A percentile compares a stretch with the other conserved stretches of the same genome.
Evolutionary conservation across 2,113 vertebrate genomes (phyloP).

Genomic region (Eonycteris spelaea): DNA sequence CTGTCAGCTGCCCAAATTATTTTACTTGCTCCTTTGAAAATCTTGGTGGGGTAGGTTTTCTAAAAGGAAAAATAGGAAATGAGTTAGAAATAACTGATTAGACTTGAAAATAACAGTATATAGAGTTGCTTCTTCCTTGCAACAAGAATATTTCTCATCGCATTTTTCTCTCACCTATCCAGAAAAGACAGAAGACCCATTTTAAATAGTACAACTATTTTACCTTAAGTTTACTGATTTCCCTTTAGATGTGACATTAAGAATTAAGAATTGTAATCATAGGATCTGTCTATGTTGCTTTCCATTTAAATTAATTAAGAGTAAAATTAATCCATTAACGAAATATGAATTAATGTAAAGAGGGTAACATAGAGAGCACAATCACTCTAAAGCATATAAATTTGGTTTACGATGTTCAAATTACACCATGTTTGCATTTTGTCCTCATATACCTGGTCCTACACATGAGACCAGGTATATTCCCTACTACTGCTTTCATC

Average conservation of each 20-base stretch:
- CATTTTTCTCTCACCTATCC: neutral
- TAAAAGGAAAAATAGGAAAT: slow-evolving; percentile 71
- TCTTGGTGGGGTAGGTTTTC: slow-evolving; percentile 64
- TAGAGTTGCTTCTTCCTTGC: neutral
- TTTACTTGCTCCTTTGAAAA: slow-evolving; percentile 62
- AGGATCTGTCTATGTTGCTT: neutral
- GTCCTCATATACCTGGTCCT: neutral
- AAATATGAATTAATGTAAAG: neutral
- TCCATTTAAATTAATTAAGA: slow-evolving; percentile 14
- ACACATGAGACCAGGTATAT: neutral
- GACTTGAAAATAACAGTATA: slow-evolving; percentile 60
- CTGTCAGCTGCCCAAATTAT: slow-evolving; percentile 70
- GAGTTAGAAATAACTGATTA: slow-evolving; percentile 74
- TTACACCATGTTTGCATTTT: neutral
- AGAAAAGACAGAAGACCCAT: neutral
- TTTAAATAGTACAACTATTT: slow-evolving; percentile 25
- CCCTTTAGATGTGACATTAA: neutral
- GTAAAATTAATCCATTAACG: neutral
- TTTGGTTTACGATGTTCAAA: neutral
- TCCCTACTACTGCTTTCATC: neutral
- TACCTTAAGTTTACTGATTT: neutral
- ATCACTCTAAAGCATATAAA: neutral
- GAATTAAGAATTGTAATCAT: neutral
- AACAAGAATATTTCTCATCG: slow-evolving; percentile 14
- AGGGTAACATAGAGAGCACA: neutral